These are phyloP conservation scores for Apostichopus parvimensis DNA, from an alignment of 35 echinoderm and acorn worm genomes.

Conservation along the genomic window DNA sequence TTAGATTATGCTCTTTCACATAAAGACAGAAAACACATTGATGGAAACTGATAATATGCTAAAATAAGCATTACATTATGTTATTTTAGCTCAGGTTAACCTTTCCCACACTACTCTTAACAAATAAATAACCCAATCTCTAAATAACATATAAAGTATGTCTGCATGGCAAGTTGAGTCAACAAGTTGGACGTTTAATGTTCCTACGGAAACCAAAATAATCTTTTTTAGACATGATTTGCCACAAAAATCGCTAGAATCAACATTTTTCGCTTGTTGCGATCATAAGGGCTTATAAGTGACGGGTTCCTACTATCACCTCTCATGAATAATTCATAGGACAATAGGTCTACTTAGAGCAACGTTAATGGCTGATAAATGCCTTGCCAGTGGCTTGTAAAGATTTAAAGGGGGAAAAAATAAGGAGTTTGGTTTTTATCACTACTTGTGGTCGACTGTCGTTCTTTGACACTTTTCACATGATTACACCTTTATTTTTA, in stretches of 20 bases:
- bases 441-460: not conserved
- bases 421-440: slow-evolving; percentile 6
- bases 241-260: not conserved
- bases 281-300: slow-evolving; percentile 36
- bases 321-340: slow-evolving; percentile 46
- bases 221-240: slow-evolving; percentile 4
- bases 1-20: too few species aligned
- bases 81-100: too few species aligned
- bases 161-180: too few species aligned
- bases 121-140: too few species aligned
- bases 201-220: not conserved
- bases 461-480: slow-evolving; percentile 39
- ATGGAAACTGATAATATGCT: too few species aligned
- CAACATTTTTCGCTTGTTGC: slow-evolving; percentile 25
- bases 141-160: too few species aligned
- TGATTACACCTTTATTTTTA: slow-evolving; percentile 34
- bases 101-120: too few species aligned
- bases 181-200: too few species aligned
- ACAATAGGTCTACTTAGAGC: slow-evolving; percentile 39
- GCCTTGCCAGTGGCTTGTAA: slow-evolving; percentile 47
- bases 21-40: too few species aligned
- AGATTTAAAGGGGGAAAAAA: slow-evolving; percentile 43
- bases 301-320: slow-evolving; percentile 31
- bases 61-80: too few species aligned
- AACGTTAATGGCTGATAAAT: slow-evolving; percentile 45